Evolutionary conservation across 2,113 vertebrate genomes (phyloP).

Genomic region (Ahaetulla prasina): DNA sequence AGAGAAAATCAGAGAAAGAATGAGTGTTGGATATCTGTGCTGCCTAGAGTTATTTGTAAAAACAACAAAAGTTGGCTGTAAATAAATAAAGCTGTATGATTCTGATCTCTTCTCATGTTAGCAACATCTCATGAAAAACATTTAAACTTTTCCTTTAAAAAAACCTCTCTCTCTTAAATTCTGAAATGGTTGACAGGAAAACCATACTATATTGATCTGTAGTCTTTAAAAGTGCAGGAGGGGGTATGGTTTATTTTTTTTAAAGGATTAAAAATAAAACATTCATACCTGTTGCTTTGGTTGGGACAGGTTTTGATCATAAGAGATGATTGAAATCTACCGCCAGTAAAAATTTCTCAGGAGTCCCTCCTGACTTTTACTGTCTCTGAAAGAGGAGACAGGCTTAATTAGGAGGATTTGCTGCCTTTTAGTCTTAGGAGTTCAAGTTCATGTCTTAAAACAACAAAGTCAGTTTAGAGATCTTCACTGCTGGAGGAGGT

Average conservation of each 20-base stretch:
- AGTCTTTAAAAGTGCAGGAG: not conserved
- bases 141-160: not conserved
- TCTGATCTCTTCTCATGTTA: not conserved
- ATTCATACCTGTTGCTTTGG: not conserved
- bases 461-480: not conserved
- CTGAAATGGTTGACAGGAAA: not conserved
- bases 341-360: not conserved
- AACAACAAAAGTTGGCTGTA: not conserved
- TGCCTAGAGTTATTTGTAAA: not conserved
- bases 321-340: not conserved
- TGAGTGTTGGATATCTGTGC: not conserved
- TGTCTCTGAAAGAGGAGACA: not conserved
- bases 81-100: not conserved
- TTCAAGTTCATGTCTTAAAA: not conserved
- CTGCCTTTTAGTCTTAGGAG: not conserved
- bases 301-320: not conserved
- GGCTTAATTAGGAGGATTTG: not conserved
- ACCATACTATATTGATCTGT: not conserved
- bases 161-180: not conserved
- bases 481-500: no score
- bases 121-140: not conserved
- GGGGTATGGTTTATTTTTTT: not conserved
- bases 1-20: not conserved
- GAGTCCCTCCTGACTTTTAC: not conserved
- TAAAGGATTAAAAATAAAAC: not conserved